Percentiles rank a stretch among this genome's conserved stretches.
Evolutionary conservation across 2,113 vertebrate genomes (phyloP).

Genomic region (Chamaea fasciata): DNA sequence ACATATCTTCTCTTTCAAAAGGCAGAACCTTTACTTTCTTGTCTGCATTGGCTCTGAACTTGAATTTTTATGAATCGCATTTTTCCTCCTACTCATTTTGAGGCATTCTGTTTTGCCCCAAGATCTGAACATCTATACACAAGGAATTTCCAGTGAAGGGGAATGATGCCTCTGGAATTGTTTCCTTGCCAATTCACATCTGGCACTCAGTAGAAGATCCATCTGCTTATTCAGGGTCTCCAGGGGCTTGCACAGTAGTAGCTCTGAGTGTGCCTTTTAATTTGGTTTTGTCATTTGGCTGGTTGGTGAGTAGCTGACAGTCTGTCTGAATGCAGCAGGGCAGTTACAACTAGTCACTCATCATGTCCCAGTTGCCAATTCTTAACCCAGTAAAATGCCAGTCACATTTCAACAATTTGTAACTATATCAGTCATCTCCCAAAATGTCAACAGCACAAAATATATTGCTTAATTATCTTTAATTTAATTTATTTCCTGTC

Average conservation of each 20-base stretch:
- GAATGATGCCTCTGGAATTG: background rate
- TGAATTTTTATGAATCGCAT: background rate
- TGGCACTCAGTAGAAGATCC: background rate
- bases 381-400: background rate
- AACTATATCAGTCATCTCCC: background rate
- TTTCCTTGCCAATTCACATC: background rate
- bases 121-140: background rate
- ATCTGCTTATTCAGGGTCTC: background rate
- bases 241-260: background rate
- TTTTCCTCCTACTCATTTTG: background rate
- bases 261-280: background rate
- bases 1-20: background rate
- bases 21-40: background rate
- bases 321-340: background rate
- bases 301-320: background rate
- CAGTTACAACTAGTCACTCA: background rate
- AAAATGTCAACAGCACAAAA: background rate
- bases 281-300: conserved; percentile 11
- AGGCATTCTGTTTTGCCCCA: background rate
- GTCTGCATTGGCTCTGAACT: background rate
- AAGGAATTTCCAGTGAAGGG: background rate
- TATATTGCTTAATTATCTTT: background rate
- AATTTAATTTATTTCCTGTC: background rate
- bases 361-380: background rate
- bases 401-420: background rate